Evolutionary conservation across 2,888 invertebrate genomes (phyloP).

Genomic region (Ptycholaimellus sp.): DNA sequence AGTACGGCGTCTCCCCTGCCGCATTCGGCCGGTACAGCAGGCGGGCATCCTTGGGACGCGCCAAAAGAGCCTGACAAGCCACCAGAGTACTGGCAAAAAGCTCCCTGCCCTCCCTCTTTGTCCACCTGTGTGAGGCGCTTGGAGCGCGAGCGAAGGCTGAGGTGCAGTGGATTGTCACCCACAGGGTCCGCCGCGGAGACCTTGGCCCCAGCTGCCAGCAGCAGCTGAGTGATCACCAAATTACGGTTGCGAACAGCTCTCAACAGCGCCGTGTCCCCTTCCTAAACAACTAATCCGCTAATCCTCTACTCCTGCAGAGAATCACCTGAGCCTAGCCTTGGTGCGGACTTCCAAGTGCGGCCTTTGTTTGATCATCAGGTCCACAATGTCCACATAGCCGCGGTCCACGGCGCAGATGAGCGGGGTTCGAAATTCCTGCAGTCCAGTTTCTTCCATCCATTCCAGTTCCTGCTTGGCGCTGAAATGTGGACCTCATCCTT

Average conservation of each 20-base stretch:
- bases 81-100: no score
- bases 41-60: slow-evolving; percentile 86
- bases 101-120: no score
- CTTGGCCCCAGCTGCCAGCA: slow-evolving; percentile 53
- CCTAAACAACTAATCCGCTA: slow-evolving; percentile 37
- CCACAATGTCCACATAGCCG: slow-evolving; percentile 58
- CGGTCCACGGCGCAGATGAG: slow-evolving; percentile 89
- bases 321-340: slow-evolving; percentile 39
- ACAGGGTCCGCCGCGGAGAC: slow-evolving; percentile 46
- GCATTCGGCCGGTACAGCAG: no score
- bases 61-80: slow-evolving; percentile 55
- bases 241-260: slow-evolving; percentile 71
- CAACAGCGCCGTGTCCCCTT: slow-evolving; percentile 64
- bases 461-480: no score
- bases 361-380: slow-evolving; percentile 54
- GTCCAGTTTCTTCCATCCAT: not conserved
- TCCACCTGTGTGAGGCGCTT: slow-evolving; percentile 35
- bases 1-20: slow-evolving; percentile 84
- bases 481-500: slow-evolving; percentile 45
- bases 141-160: slow-evolving; percentile 77
- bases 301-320: no score
- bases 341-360: slow-evolving; percentile 78
- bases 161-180: slow-evolving; percentile 81
- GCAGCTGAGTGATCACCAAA: slow-evolving; percentile 62
- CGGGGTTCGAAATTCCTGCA: slow-evolving; percentile 67